Conservation (phyloP, 2,113 vertebrate genomes). For the Ardeotis arabs region DNA sequence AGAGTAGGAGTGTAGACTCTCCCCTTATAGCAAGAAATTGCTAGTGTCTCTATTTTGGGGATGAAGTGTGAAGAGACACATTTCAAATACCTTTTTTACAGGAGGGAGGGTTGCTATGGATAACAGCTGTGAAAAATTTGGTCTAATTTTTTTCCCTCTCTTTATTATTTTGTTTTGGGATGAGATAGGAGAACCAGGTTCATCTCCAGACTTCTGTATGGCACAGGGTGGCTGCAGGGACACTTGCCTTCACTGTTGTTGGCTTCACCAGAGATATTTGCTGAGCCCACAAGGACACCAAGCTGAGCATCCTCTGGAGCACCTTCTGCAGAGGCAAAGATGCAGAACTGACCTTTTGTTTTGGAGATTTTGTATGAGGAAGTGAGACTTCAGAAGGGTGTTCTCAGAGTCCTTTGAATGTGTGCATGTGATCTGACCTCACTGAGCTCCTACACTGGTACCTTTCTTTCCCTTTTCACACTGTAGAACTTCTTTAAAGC, state of each 20-base stretch:
- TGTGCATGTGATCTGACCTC: not conserved
- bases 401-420: not conserved
- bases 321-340: not conserved
- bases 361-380: not conserved
- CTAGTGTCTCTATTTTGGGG: not conserved
- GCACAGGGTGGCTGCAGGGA: not conserved
- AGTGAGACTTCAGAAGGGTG: not conserved
- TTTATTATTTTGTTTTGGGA: not conserved
- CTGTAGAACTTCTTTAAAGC: not conserved
- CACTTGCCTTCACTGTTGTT: not conserved
- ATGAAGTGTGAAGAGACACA: not conserved
- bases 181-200: not conserved
- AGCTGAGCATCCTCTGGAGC: not conserved
- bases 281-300: not conserved
- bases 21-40: not conserved
- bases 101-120: not conserved
- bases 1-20: not conserved
- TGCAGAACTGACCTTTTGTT: not conserved
- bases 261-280: not conserved
- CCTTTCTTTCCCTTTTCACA: not conserved
- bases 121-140: not conserved
- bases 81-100: not conserved
- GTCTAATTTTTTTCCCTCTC: not conserved
- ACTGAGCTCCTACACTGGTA: not conserved
- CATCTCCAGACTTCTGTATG: not conserved